Evolutionary conservation across 2,797 vertebrate genomes (phyloP).

Genomic region (Epinephelus coioides): DNA sequence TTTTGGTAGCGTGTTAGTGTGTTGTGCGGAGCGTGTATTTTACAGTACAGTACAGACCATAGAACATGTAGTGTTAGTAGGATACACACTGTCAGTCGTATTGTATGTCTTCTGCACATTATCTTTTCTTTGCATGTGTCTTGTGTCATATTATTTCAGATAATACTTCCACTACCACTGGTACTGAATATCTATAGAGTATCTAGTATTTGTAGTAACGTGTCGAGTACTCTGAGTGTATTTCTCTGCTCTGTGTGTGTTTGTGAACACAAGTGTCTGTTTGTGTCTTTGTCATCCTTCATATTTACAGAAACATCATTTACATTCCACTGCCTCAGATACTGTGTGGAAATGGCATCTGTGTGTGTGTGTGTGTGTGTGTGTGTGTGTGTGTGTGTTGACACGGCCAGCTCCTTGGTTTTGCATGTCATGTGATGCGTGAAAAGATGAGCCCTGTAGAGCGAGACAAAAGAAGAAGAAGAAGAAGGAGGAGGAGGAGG

Average conservation of each 20-base stretch:
- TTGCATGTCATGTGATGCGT: conserved; percentile 80
- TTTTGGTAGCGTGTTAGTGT: too few species aligned
- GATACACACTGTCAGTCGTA: too few species aligned
- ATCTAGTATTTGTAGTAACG: too few species aligned
- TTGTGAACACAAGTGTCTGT: conserved; percentile 34
- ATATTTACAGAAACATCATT: conserved; percentile 42
- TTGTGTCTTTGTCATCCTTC: conserved; percentile 31
- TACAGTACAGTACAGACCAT: too few species aligned
- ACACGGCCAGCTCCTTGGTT: conserved; percentile 46
- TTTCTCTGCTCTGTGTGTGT: neutral
- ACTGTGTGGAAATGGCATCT: neutral
- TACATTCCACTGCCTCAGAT: conserved; percentile 52
- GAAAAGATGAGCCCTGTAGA: conserved; percentile 76
- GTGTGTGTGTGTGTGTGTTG: conserved; percentile 39
- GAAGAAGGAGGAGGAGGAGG: neutral
- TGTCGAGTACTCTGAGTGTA: too few species aligned
- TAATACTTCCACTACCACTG: too few species aligned
- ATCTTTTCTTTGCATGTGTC: too few species aligned
- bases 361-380: conserved; percentile 14
- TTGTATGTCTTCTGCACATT: too few species aligned
- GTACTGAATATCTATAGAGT: too few species aligned
- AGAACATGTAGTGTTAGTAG: too few species aligned
- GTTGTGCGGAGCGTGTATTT: too few species aligned
- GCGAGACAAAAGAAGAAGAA: conserved; percentile 60
- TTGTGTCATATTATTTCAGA: too few species aligned